Evolutionary conservation across 1,140 invertebrate species (phyloP).

Genomic region (Philotrypesis tridentata): DNA sequence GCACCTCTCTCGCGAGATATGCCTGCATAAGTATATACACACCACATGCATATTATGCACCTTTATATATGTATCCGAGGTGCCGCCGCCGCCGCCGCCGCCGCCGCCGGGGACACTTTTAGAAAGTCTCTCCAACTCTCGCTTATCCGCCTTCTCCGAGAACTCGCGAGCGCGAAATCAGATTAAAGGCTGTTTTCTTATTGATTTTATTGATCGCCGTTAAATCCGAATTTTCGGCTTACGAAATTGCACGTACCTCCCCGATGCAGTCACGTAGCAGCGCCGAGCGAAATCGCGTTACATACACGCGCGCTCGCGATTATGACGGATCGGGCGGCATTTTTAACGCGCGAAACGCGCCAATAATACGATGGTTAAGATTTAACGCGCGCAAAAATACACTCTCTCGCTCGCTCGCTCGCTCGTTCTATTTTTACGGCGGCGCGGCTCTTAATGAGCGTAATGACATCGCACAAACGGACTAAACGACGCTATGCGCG

Average conservation of each 20-base stretch:
- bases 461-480: not conserved
- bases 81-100: too few species aligned
- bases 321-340: too few species aligned
- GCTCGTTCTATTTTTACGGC: not conserved
- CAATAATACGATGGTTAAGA: too few species aligned
- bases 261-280: too few species aligned
- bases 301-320: too few species aligned
- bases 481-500: not conserved
- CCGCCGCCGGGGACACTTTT: constrained; percentile 12
- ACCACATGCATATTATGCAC: not conserved
- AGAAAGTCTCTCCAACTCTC: not conserved
- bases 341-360: too few species aligned
- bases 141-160: not conserved
- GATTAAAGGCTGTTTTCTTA: constrained; percentile 1
- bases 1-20: too few species aligned
- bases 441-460: not conserved
- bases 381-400: not conserved
- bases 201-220: constrained; percentile 2
- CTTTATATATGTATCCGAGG: constrained; percentile 4
- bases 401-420: too few species aligned
- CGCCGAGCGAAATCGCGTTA: not conserved
- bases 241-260: too few species aligned
- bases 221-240: too few species aligned
- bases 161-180: constrained; percentile 4
- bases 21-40: too few species aligned